Percentiles rank a stretch among this genome's conserved stretches.
Conservation (phyloP, 2,888 invertebrate genomes). For the Chrysolina haemoptera region DNA sequence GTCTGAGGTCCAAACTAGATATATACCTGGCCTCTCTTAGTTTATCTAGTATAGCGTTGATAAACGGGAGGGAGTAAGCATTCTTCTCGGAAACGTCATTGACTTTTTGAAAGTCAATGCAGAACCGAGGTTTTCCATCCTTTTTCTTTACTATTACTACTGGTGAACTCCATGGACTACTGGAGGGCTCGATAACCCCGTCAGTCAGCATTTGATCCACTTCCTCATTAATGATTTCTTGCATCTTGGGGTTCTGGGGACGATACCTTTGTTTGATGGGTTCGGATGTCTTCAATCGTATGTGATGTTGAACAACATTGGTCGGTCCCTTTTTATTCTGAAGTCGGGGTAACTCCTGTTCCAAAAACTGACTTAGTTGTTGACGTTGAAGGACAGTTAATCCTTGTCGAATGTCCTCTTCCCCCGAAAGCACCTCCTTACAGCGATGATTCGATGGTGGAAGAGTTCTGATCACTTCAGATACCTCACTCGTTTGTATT, state of each 20-base stretch:
- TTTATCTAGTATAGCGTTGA: too few relatives aligned
- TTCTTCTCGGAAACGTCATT: too few relatives aligned
- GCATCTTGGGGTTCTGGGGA: neutral
- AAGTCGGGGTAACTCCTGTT: neutral
- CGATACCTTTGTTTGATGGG: neutral
- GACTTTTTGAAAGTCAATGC: slow-evolving; percentile 35
- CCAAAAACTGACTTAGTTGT: neutral
- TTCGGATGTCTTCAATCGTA: neutral
- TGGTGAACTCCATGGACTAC: slow-evolving; percentile 45
- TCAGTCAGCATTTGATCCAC: slow-evolving; percentile 36
- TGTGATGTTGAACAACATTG: neutral
- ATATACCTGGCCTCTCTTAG: slow-evolving; percentile 21
- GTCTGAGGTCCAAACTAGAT: slow-evolving; percentile 38
- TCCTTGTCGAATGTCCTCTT: too few relatives aligned
- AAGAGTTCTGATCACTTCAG: too few relatives aligned
- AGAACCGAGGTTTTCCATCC: slow-evolving; percentile 41
- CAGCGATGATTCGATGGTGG: too few relatives aligned
- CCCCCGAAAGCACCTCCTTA: too few relatives aligned
- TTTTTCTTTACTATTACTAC: slow-evolving; percentile 41
- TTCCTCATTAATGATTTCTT: slow-evolving; percentile 30
- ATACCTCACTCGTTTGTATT: too few relatives aligned
- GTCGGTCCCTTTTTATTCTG: neutral
- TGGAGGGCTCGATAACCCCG: slow-evolving; percentile 37
- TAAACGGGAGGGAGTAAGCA: too few relatives aligned
- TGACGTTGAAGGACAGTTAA: too few relatives aligned